Base-by-base conservation (phyloP, 2,797 vertebrate species). In the Thunnus albacares region DNA sequence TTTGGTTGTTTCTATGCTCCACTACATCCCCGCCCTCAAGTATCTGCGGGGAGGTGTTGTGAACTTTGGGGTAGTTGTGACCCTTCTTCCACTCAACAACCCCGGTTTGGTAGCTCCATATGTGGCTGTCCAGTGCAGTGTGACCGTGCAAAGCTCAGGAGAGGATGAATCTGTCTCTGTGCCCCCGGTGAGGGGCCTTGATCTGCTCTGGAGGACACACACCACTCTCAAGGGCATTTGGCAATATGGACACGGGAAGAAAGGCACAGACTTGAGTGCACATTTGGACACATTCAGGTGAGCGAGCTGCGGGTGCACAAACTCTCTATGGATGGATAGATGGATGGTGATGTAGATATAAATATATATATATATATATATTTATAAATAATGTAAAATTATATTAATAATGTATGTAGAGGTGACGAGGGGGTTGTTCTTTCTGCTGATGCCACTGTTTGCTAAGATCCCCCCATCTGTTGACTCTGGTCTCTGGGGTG, bases 401-500 rank as follows among this genome's bases (percentile, higher is more conserved):
- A 58, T 83, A 86, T 94, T 79, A 90, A 94, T 94, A 90, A 93
- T 91, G 84, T 64, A 93, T 93, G 86, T 55, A 55, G 68, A 85
- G 80, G 79, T 20, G 56, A 83, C 79, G 71, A 78, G 80, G 66
- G 77, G 70, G 43, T 86, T 87, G 83, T 80, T 87, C 79, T 91
- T 93, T 93, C 81, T 94, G 94, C 94, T 96, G 94, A 96, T 88
- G 90, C 87, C 75, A 87, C 86, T 87, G 79, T 92, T 96, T 94
- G 72, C 83, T 88, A 76, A 87, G 65, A 90, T 88, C 74, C 86
- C 66, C 91, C 94, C 94, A 95, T 95, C 95, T 96, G 95, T 95
- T 95, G 94, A 88, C 87, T 75, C 33, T 77, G 53, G 87, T 93
- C 95, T 90, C 94, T 74, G 38, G 93, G 88, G 94, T 92, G 84